Conservation (phyloP, 2,113 vertebrate species). For the Rhodinocichla rosea region DNA sequence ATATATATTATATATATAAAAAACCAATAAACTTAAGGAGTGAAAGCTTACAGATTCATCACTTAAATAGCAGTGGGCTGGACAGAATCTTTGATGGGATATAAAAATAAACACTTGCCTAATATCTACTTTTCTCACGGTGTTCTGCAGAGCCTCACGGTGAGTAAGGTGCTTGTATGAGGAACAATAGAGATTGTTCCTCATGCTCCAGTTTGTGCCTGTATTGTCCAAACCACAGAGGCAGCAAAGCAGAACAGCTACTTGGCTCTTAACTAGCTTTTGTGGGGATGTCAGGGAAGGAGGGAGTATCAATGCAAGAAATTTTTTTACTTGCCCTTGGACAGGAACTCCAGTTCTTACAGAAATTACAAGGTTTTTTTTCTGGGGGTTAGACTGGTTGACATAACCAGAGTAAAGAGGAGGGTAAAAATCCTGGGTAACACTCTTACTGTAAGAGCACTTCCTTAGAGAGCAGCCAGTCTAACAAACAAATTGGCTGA, state of each 20-base stretch:
- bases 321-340: not conserved
- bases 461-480: not conserved
- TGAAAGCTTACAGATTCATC: constrained; percentile 11
- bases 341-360: not conserved
- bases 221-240: not conserved
- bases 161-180: constrained; percentile 48
- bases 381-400: not conserved
- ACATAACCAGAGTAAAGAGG: not conserved
- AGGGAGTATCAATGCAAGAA: not conserved
- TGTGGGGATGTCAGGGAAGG: rapidly evolving
- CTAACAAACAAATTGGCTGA: not conserved
- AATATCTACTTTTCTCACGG: not conserved
- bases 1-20: constrained; percentile 43
- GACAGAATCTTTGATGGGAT: constrained; percentile 11
- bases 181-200: not conserved
- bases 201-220: not conserved
- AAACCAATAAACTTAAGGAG: constrained; percentile 3
- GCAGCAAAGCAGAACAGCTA: not conserved
- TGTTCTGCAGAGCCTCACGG: not conserved
- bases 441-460: not conserved
- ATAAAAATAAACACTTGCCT: constrained; percentile 53
- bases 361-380: not conserved
- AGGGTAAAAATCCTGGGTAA: not conserved
- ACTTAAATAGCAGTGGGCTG: constrained; percentile 54
- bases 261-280: not conserved